A percentile compares a stretch with the other conserved stretches of the same genome.
These are phyloP conservation scores for Macquaria australasica DNA, from an alignment of 2,113 vertebrate genomes.

Conservation along the genomic window DNA sequence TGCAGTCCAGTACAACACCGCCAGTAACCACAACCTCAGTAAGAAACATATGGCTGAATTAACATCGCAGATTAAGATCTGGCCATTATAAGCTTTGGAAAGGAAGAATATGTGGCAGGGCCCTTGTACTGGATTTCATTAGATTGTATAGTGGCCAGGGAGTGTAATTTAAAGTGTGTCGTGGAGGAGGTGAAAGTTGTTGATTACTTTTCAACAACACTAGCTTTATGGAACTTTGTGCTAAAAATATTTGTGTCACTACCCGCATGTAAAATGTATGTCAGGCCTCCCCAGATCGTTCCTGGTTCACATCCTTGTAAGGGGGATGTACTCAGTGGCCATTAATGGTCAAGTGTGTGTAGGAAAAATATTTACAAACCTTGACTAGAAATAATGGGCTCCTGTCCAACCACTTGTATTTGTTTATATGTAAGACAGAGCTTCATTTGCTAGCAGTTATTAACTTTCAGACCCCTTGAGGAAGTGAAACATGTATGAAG, in stretches of 20 bases:
- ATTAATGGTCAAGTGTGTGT: conserved; percentile 38
- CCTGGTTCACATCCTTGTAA: conserved; percentile 26
- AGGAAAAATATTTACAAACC: conserved; percentile 43
- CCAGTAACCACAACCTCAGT: too few species aligned
- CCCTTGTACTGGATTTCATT: background rate
- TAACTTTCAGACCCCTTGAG: conserved; percentile 29
- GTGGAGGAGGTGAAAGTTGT: background rate
- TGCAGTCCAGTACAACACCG: too few species aligned
- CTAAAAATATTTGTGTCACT: too few species aligned
- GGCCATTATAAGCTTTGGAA: background rate
- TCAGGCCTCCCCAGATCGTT: background rate
- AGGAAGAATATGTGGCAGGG: background rate
- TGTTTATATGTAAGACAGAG: conserved; percentile 30
- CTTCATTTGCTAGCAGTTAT: conserved; percentile 18
- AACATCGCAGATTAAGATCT: too few species aligned
- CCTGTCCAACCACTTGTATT: conserved; percentile 36
- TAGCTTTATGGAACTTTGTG: background rate
- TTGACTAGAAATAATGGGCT: conserved; percentile 37
- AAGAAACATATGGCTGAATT: too few species aligned
- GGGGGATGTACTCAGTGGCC: background rate
- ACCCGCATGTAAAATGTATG: background rate
- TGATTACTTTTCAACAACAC: background rate
- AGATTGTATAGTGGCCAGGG: too few species aligned
- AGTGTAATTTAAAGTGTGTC: too few species aligned
- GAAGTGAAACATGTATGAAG: conserved; percentile 58